Evolutionary conservation across 2,888 invertebrate genomes (phyloP).

Genomic region (Drosophila merina): DNA sequence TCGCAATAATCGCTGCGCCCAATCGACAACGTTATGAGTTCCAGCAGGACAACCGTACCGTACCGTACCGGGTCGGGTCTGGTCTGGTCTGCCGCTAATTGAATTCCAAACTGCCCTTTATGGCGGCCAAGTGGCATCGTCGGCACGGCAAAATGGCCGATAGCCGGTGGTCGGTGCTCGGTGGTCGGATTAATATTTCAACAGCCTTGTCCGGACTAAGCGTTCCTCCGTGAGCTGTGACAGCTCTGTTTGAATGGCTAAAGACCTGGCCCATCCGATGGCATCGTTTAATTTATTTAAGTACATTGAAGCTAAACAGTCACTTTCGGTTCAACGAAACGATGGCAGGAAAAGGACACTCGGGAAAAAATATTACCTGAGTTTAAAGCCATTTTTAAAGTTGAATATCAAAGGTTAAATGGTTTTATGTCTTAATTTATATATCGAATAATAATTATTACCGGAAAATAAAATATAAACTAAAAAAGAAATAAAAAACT

Average conservation of each 20-base stretch:
- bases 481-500: not conserved
- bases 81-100: constrained; percentile 51
- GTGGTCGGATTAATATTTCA: constrained; percentile 58
- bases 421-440: not conserved
- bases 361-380: not conserved
- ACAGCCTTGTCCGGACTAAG: constrained; percentile 52
- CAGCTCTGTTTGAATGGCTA: constrained; percentile 31
- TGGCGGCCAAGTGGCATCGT: constrained; percentile 20
- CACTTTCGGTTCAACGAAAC: constrained; percentile 37
- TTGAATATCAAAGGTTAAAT: not conserved
- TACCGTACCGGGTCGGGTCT: too few relatives aligned
- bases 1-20: constrained; percentile 61
- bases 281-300: constrained; percentile 54
- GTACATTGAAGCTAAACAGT: constrained; percentile 51
- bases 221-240: constrained; percentile 48
- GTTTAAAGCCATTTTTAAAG: not conserved
- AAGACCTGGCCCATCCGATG: constrained; percentile 35
- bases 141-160: constrained; percentile 1
- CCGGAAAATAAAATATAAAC: not conserved
- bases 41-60: constrained; percentile 10
- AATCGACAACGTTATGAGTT: constrained; percentile 48
- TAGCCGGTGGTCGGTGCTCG: not conserved
- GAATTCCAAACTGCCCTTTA: constrained; percentile 62
- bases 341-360: constrained; percentile 2
- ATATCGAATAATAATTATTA: too few relatives aligned